phyloP scores from a whole-genome alignment of 1,140 invertebrate species.

The Drosophila pseudoobscura region DNA sequence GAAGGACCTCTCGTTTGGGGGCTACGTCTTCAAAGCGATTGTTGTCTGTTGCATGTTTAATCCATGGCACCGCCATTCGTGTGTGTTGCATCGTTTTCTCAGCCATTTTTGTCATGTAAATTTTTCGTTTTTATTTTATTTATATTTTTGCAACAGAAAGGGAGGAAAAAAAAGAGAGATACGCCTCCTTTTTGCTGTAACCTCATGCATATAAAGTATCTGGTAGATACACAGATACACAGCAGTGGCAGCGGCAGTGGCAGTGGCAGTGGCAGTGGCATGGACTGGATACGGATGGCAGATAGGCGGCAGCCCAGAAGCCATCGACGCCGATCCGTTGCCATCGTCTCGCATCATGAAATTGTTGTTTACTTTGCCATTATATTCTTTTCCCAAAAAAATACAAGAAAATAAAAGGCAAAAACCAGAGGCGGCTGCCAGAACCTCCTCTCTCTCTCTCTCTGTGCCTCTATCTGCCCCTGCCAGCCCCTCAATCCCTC shows the following conservation, averaged over 20 bases:
- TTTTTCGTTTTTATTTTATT: constrained; percentile 24
- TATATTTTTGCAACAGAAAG: constrained; percentile 28
- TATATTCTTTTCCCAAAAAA: constrained; percentile 28
- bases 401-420: constrained; percentile 6
- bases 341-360: constrained; percentile 49
- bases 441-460: neutral
- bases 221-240: constrained; percentile 44
- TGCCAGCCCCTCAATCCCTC: neutral
- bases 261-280: constrained; percentile 15
- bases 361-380: constrained; percentile 55
- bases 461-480: neutral
- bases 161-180: constrained; percentile 5
- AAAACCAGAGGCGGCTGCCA: constrained; percentile 24
- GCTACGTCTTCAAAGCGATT: no score
- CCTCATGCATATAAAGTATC: constrained; percentile 53
- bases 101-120: constrained; percentile 36
- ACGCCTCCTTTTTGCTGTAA: constrained; percentile 51
- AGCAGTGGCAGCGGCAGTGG: constrained; percentile 1
- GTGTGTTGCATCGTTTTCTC: neutral
- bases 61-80: no score
- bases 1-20: no score
- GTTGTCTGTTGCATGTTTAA: no score
- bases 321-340: constrained; percentile 10
- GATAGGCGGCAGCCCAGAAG: constrained; percentile 51
- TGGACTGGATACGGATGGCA: constrained; percentile 30